Base-by-base conservation (phyloP, 1,140 invertebrate species). In the Musca domestica region DNA sequence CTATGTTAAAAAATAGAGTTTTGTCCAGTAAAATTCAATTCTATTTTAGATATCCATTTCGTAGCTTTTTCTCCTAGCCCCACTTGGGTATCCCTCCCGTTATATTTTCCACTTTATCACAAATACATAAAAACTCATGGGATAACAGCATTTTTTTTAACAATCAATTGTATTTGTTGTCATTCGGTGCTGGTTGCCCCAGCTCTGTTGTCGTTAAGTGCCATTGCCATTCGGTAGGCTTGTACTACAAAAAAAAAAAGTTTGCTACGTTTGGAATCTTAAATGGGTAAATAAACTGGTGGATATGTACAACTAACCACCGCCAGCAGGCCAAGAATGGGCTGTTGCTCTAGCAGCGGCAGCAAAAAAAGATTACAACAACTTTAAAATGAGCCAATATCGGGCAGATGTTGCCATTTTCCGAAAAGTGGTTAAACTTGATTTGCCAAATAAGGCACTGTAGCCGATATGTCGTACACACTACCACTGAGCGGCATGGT, bases 331-430 rank as follows among this genome's bases (percentile, higher is more conserved):
- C 34, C 12, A 41, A 41, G 34, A 41, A 9, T 30, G 27, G 27
- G 9, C 9, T 3, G 27, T 9, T 54, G 20, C 23, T 51, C 10
- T 22, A 54, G 7, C 2, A n/a, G n/a, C 9, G 20, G 6, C 15
- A 49, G n/a, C n/a, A 49, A 20, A 51, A 51, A 51, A 51, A n/a
- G 20, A 52, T 22, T 23, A 20, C 14, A 56, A 56, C 23, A 56
- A 19, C 52, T 27, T 56, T 56, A 27, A 56, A 56, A 56, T 25
- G 23, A 22, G 52, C 52, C 52, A 56, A 56, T 56, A 56, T 56
- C 52, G 23, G 52, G 52, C 52, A 56, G 52, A 56, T 56, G 52
- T 56, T 25, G 52, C 52, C 52, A 27, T 56, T 56, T 30, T 5
- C 34, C 6, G 12, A 41, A 41, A 56, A 56, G 52, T 41, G 25